A percentile compares a stretch with the other conserved stretches of the same genome.
Conservation (phyloP, 2,797 vertebrate genomes). For the Cetoscarus ocellatus region DNA sequence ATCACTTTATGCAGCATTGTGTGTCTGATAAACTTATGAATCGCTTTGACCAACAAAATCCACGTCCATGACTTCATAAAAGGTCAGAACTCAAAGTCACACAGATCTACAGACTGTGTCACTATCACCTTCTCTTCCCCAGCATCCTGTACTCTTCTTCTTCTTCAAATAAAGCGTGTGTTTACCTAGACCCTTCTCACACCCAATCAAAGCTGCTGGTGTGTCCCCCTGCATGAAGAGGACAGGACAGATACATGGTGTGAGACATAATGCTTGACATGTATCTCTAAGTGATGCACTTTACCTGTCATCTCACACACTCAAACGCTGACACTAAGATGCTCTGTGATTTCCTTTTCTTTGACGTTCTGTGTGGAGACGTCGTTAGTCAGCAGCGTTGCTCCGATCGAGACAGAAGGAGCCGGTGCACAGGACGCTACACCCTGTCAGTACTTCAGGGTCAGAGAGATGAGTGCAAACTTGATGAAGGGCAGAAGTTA, state of each 20-base stretch:
- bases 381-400: conserved; percentile 11
- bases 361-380: conserved; percentile 6
- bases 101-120: not conserved
- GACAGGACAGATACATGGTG: not conserved
- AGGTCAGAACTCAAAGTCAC: not conserved
- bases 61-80: not conserved
- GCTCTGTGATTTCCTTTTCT: conserved; percentile 16
- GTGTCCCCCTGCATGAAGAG: not conserved
- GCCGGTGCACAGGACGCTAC: conserved; percentile 4
- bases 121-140: not conserved
- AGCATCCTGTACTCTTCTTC: not conserved
- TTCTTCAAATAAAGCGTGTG: not conserved
- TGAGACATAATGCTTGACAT: not conserved
- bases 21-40: too few species aligned
- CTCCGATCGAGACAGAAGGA: conserved; percentile 5
- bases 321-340: conserved; percentile 8
- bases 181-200: not conserved
- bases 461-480: conserved; percentile 11
- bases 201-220: conserved; percentile 10
- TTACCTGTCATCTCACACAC: conserved; percentile 10
- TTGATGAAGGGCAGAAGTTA: conserved; percentile 8
- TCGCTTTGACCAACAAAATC: not conserved
- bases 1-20: too few species aligned
- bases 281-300: conserved; percentile 6
- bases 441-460: conserved; percentile 23